Conservation (phyloP, 2,797 vertebrate genomes). For the Toxotes lorentzi region DNA sequence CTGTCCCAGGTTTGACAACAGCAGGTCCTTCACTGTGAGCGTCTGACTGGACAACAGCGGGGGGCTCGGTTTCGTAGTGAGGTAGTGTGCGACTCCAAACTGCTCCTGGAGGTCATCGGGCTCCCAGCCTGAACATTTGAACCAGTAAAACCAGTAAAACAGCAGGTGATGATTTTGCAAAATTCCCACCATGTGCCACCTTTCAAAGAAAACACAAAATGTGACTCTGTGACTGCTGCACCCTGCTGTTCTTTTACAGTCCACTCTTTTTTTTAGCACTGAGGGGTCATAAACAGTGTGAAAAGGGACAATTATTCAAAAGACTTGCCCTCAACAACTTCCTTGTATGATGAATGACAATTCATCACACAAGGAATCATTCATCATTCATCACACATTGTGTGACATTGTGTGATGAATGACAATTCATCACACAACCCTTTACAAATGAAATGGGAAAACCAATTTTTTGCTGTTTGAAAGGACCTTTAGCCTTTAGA, state of each 20-base stretch:
- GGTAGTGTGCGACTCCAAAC: conserved; percentile 65
- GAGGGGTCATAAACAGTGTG: neutral
- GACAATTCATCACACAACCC: neutral
- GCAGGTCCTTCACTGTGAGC: conserved; percentile 92
- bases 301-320: conserved; percentile 32
- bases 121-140: conserved; percentile 66
- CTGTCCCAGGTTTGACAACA: conserved; percentile 84
- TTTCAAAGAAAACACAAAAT: neutral
- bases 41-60: conserved; percentile 62
- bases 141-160: conserved; percentile 12
- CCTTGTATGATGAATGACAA: neutral
- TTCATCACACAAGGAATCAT: too few relatives aligned
- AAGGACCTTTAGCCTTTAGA: neutral
- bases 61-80: conserved; percentile 47
- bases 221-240: neutral
- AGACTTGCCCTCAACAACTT: conserved; percentile 1
- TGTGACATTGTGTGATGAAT: neutral
- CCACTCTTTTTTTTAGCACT: neutral
- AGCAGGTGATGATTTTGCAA: conserved; percentile 21
- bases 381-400: too few relatives aligned
- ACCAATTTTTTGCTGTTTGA: conserved; percentile 9
- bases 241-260: conserved; percentile 21
- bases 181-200: neutral
- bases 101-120: conserved; percentile 54
- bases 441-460: conserved; percentile 34